These are phyloP conservation scores for Nothura maculosa DNA, from an alignment of 2,797 vertebrate genomes.

Conservation along the genomic window DNA sequence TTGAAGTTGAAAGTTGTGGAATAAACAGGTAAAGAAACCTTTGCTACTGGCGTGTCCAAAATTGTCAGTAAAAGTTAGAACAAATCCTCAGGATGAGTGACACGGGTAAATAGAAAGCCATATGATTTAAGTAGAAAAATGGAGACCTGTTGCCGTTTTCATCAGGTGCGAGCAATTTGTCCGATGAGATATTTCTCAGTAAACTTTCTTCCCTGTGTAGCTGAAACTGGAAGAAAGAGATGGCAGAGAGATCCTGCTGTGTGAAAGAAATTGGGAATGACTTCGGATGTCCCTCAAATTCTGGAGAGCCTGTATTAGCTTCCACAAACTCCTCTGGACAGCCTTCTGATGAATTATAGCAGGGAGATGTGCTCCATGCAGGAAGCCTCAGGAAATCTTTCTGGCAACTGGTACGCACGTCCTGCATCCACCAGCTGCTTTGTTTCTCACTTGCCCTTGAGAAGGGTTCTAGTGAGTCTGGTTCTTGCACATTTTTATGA, in stretches of 20 bases:
- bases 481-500: accelerated
- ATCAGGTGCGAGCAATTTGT: constrained; percentile 79
- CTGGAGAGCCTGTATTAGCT: not conserved
- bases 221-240: constrained; percentile 86
- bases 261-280: accelerated
- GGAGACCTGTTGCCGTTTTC: constrained; percentile 81
- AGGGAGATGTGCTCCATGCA: not conserved
- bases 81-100: not conserved
- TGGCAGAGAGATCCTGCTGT: constrained; percentile 49
- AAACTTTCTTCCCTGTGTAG: constrained; percentile 81
- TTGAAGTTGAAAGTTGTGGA: too few species aligned
- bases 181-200: constrained; percentile 72
- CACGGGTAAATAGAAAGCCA: not conserved
- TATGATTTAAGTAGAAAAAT: not conserved
- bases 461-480: accelerated
- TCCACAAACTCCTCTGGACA: not conserved
- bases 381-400: not conserved
- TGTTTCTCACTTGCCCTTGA: not conserved
- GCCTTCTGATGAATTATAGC: not conserved
- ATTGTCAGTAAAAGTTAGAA: not conserved
- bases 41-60: not conserved
- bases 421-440: not conserved
- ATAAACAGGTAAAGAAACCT: not conserved
- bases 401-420: accelerated
- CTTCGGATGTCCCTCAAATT: accelerated